These are phyloP conservation scores for Mustela nigripes DNA, from an alignment of 2,113 vertebrate species.

Conservation along the genomic window DNA sequence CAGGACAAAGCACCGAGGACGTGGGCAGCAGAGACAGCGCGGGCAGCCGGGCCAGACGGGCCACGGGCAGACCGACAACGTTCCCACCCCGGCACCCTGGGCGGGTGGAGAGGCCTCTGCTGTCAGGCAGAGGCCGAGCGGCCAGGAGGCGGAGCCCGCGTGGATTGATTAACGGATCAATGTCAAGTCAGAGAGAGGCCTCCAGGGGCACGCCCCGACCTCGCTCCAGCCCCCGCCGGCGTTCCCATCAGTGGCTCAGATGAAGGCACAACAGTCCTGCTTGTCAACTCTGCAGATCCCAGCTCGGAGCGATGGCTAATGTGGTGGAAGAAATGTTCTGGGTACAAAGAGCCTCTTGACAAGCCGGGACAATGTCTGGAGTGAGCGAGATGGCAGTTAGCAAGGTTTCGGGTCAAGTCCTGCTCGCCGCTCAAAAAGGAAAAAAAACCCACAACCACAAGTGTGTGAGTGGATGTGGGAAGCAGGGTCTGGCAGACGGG, in stretches of 20 bases:
- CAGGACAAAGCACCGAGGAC: accelerated
- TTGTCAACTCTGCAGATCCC: slow-evolving; percentile 49
- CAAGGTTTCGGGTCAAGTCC: not conserved
- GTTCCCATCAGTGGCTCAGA: not conserved
- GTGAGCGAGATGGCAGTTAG: not conserved
- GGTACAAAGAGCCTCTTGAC: not conserved
- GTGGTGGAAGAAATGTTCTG: not conserved
- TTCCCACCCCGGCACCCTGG: accelerated
- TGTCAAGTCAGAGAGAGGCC: not conserved
- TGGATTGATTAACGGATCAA: not conserved
- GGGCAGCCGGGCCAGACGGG: accelerated
- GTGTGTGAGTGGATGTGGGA: accelerated
- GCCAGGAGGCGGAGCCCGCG: accelerated
- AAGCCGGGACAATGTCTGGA: not conserved
- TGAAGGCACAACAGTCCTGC: not conserved
- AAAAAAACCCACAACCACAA: not conserved
- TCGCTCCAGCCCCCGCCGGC: accelerated
- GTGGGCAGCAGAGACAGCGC: accelerated
- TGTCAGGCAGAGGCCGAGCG: accelerated
- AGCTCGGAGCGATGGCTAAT: not conserved
- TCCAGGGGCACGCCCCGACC: accelerated
- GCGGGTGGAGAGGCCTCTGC: not conserved
- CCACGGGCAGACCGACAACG: accelerated
- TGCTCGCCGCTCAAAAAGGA: accelerated
- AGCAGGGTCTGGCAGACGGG: accelerated